Base-by-base conservation (phyloP, 2,888 invertebrate species). In the Invenusta paracnida region DNA sequence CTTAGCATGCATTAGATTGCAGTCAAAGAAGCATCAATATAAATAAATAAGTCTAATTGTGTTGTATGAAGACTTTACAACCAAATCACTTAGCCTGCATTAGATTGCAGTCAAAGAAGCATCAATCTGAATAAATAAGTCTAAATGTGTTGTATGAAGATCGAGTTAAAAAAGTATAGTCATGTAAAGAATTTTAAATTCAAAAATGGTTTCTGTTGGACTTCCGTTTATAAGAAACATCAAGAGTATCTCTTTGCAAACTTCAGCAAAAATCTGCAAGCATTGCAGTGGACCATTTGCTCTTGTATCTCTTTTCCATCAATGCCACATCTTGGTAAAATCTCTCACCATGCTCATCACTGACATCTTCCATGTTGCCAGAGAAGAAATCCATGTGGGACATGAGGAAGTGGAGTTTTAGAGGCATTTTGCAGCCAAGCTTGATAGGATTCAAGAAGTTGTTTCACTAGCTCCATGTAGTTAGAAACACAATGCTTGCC, bases 381-480 rank as follows among this genome's bases (percentile, higher is more conserved):
- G 83, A 29, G 83, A 82, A 82, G n/a, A 82, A 82, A 11, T 82
- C 83, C 2, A 82, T n/a, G n/a, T 82, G 83, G 5, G 83, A 82
- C 27, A 28, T 82, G 5, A 82, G 31, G 27, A 82, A 30, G 27
- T 82, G 83, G 29, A 82, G 11, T 29, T 82, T 82, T 11, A 82
- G n/a, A 29, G 83, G 27, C 83, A 82, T 82, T 82, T 30, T 82
- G 31, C 83, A 28, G 5, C 83, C 11, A 29, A 81, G 23, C 81
- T 81, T 81, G 13, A 25, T 81, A 81, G 23, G 81, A 81, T 17
- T 23, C 13, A 13, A n/a, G 81, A n/a, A 81, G 81, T 25, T 23
- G 81, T 25, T 81, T 23, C 13, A 81, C 23, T 13, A 17, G 81
- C 13, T 81, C 5, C 11, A 79, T 79, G n/a, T 27, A 79, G 2